Conservation (phyloP, 2,888 invertebrate species). For the Leptura quadrifasciata region DNA sequence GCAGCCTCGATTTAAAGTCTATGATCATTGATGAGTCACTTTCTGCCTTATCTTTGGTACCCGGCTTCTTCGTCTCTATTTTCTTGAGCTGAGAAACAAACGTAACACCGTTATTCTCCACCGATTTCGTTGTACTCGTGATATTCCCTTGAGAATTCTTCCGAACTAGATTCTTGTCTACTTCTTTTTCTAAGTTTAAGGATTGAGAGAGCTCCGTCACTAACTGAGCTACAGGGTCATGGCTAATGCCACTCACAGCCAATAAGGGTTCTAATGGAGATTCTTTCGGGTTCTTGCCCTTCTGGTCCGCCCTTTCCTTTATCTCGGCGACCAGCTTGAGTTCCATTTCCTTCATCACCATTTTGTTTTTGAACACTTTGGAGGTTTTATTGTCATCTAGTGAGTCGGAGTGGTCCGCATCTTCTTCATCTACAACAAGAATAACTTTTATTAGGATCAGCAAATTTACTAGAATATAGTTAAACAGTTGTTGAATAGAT, state of each 20-base stretch:
- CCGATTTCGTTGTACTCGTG: conserved; percentile 58
- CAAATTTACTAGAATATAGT: too few species aligned
- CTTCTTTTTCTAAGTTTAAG: conserved; percentile 75
- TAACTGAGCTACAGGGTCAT: conserved; percentile 87
- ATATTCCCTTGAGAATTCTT: conserved; percentile 62
- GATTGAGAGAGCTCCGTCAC: conserved; percentile 91
- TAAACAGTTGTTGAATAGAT: too few species aligned
- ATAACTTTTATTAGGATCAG: conserved; percentile 25
- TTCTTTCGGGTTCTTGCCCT: conserved; percentile 77
- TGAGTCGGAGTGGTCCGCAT: conserved; percentile 26
- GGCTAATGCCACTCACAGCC: conserved; percentile 76
- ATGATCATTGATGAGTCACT: conserved; percentile 81
- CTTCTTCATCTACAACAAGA: conserved; percentile 54
- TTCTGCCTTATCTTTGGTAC: conserved; percentile 76
- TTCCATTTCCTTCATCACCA: conserved; percentile 89
- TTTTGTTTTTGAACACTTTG: conserved; percentile 74
- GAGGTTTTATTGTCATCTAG: conserved; percentile 58
- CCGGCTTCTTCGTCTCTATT: conserved; percentile 80
- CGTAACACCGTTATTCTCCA: conserved; percentile 71
- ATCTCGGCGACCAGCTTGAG: conserved; percentile 89
- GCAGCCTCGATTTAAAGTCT: conserved; percentile 88
- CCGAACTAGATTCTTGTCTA: conserved; percentile 52
- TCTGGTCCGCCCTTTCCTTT: conserved; percentile 84
- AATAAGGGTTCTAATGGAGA: conserved; percentile 73
- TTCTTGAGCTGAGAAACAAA: conserved; percentile 85